Conservation (phyloP, 1,140 invertebrate species). For the Drosophila arizonae region DNA sequence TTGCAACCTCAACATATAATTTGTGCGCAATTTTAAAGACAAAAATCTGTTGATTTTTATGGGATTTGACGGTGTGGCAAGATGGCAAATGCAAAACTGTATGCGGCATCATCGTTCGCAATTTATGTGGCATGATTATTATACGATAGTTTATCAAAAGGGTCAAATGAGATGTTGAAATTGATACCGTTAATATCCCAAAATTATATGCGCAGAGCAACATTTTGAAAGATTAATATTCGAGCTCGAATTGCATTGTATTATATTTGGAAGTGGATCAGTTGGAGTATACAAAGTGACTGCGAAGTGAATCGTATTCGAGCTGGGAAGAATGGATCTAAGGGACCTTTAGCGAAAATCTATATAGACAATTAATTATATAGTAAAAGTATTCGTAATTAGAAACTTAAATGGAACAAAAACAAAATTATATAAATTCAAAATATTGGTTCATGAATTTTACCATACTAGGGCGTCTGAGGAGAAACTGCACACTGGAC, state of each 20-base stretch:
- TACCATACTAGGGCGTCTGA: too few relatives aligned
- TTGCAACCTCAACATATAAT: conserved; percentile 54
- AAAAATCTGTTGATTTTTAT: conserved; percentile 52
- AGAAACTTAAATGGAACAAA: too few relatives aligned
- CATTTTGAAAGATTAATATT: not conserved
- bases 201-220: conserved; percentile 23
- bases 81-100: conserved; percentile 17
- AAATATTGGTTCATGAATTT: too few relatives aligned
- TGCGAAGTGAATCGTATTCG: too few relatives aligned
- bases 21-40: conserved; percentile 54
- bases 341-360: too few relatives aligned
- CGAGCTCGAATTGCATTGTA: not conserved
- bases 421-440: too few relatives aligned
- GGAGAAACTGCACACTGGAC: too few relatives aligned
- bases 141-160: conserved; percentile 35
- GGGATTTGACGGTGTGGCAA: conserved; percentile 40
- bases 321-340: too few relatives aligned
- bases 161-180: conserved; percentile 15
- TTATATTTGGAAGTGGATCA: too few relatives aligned
- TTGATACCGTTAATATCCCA: conserved; percentile 20
- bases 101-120: conserved; percentile 1
- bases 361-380: too few relatives aligned
- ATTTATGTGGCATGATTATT: conserved; percentile 48
- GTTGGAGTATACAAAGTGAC: not conserved
- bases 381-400: too few relatives aligned